Conservation (phyloP, 1,140 invertebrate genomes). For the Bicyclus anynana region DNA sequence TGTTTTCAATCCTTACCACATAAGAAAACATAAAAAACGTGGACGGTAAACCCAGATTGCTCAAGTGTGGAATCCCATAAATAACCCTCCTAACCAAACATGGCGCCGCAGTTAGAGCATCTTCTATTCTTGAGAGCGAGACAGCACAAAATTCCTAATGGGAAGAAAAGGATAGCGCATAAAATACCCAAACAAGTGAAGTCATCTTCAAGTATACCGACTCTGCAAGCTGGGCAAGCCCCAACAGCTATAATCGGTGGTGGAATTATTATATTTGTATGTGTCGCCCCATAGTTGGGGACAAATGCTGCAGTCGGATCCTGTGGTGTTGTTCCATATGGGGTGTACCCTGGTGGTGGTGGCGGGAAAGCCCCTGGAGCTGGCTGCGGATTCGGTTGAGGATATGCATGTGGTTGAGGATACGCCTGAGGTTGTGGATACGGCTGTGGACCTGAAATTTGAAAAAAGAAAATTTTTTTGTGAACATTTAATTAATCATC, state of each 20-base stretch:
- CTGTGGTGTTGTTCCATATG: constrained; percentile 42
- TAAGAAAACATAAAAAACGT: neutral
- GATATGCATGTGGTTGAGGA: constrained; percentile 8
- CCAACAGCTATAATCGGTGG: constrained; percentile 79
- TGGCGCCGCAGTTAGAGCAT: constrained; percentile 90
- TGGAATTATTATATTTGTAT: constrained; percentile 57
- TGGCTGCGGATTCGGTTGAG: constrained; percentile 26
- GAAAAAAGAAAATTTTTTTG: neutral
- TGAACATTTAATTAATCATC: no score
- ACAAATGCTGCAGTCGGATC: constrained; percentile 38
- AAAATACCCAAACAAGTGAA: constrained; percentile 88
- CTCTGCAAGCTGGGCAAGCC: constrained; percentile 89
- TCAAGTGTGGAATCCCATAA: constrained; percentile 14
- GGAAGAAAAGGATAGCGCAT: constrained; percentile 92
- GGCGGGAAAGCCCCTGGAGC: constrained; percentile 42
- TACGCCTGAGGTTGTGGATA: constrained; percentile 8
- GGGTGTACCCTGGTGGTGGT: constrained; percentile 59
- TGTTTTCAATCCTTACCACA: neutral
- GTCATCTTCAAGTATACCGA: constrained; percentile 90
- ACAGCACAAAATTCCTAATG: constrained; percentile 89
- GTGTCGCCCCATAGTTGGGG: constrained; percentile 76
- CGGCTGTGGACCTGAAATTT: constrained; percentile 26
- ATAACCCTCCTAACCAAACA: constrained; percentile 78
- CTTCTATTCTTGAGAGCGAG: constrained; percentile 86
- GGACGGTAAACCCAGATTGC: constrained; percentile 9